These are phyloP conservation scores for Aphis gossypii DNA, from an alignment of 1,140 invertebrate species.

Conservation along the genomic window DNA sequence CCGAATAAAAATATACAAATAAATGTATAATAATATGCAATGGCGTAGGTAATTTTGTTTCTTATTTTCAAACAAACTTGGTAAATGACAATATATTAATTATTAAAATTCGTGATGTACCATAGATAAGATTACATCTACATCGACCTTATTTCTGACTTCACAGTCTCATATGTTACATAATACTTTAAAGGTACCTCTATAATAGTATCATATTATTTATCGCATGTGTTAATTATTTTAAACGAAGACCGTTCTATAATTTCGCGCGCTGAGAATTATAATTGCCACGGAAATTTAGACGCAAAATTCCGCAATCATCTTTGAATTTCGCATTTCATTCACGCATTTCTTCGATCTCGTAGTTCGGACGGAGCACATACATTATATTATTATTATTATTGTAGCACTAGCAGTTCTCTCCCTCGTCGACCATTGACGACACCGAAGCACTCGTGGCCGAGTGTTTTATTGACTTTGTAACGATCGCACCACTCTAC, in stretches of 20 bases:
- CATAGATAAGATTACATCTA: not conserved
- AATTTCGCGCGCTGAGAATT: not conserved
- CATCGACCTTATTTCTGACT: not conserved
- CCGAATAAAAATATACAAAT: too few relatives aligned
- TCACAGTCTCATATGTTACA: not conserved
- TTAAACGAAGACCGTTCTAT: not conserved
- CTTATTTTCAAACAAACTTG: too few relatives aligned
- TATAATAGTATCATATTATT: not conserved
- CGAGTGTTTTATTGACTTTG: not conserved
- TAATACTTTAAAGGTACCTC: not conserved
- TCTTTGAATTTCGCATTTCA: not conserved
- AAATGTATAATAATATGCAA: too few relatives aligned
- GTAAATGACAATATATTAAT: too few relatives aligned
- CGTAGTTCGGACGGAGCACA: not conserved
- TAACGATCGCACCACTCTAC: not conserved
- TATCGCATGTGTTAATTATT: not conserved
- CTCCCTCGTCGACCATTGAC: not conserved
- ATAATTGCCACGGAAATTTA: not conserved
- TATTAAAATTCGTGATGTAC: not conserved
- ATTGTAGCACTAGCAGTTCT: not conserved
- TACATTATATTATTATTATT: not conserved
- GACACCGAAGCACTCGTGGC: not conserved
- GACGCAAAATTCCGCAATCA: not conserved
- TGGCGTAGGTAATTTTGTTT: too few relatives aligned
- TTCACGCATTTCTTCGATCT: not conserved